Base-by-base conservation (phyloP, 2,888 invertebrate genomes). In the Ichneumoninae sp. region DNA sequence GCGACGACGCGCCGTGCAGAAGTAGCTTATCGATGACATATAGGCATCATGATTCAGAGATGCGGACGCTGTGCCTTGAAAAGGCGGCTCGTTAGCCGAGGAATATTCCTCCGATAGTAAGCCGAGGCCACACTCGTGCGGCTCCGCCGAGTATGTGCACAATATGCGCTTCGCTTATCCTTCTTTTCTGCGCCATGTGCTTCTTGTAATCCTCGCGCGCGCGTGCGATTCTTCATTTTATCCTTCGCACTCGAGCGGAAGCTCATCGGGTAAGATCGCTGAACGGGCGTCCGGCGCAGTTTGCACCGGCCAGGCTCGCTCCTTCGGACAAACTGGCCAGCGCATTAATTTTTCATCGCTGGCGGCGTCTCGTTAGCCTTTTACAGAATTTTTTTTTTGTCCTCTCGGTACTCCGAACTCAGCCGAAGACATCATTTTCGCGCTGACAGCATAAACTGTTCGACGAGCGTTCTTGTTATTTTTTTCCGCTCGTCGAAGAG, bases 341-440 rank as follows among this genome's bases (percentile, higher is more conserved):
- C 47, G 75, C 75, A 84, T 85, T 84, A 77, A 87, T 86, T 87
- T 86, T 84, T 87, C 87, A 87, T 69, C 47, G 30, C 66, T 71
- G 82, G 84, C 72, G 75, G 82, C 80, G 40, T 13, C 57, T 66
- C 71, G 65, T 78, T 54, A 66, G 54, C 19, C 22, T 69, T 57
- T 62, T 50, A 65, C 13, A 26, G 65, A 36, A 54, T 71, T 72
- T 44, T 7, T 70, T 50, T 52, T 79, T 52, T 19, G 7, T 65
- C 16, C 13, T 10, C 5, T 40, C 30, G 16, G n/a, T 40, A 65
- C 36, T 30, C 30, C 22, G 19, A 36, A 76, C 52, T 47, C 75
- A 6, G 72, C 78, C 72, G 75, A 83, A 85, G 80, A 82, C 76
- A 87, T 87, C 83, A 82, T 86, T 82, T 83, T 83, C 83, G 83